These are phyloP conservation scores for Gambusia affinis DNA, from an alignment of 2,113 vertebrate genomes.

Conservation along the genomic window DNA sequence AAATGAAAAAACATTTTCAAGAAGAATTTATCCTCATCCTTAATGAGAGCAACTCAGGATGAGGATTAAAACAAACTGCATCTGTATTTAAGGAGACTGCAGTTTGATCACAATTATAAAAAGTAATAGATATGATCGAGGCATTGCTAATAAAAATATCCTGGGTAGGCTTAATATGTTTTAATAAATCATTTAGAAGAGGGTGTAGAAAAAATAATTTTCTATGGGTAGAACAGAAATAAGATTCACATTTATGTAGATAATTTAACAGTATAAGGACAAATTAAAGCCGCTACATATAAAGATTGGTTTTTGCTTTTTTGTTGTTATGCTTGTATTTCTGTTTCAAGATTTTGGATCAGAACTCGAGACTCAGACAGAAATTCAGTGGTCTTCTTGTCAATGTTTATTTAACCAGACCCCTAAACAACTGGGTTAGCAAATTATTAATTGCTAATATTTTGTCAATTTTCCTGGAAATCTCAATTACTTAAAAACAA, in stretches of 20 bases:
- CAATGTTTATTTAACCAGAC: background rate
- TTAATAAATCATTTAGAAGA: conserved; percentile 19
- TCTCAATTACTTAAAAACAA: background rate
- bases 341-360: conserved; percentile 14
- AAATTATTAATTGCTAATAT: background rate
- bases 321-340: conserved; percentile 10
- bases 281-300: conserved; percentile 53
- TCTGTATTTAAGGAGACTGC: conserved; percentile 22
- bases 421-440: background rate
- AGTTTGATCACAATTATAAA: conserved; percentile 13
- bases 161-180: conserved; percentile 5
- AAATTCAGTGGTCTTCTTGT: background rate
- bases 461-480: background rate
- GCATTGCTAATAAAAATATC: conserved; percentile 43
- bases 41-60: background rate
- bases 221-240: conserved; percentile 27
- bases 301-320: conserved; percentile 15
- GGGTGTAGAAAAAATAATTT: conserved; percentile 41
- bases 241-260: conserved; percentile 19
- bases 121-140: conserved; percentile 6
- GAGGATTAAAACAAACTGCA: conserved; percentile 21
- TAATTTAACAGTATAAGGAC: conserved; percentile 23
- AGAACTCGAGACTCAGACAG: background rate
- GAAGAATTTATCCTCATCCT: background rate
- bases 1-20: conserved; percentile 7